Evolutionary conservation across 2,113 vertebrate species (phyloP).

Genomic region (Oncorhynchus keta): DNA sequence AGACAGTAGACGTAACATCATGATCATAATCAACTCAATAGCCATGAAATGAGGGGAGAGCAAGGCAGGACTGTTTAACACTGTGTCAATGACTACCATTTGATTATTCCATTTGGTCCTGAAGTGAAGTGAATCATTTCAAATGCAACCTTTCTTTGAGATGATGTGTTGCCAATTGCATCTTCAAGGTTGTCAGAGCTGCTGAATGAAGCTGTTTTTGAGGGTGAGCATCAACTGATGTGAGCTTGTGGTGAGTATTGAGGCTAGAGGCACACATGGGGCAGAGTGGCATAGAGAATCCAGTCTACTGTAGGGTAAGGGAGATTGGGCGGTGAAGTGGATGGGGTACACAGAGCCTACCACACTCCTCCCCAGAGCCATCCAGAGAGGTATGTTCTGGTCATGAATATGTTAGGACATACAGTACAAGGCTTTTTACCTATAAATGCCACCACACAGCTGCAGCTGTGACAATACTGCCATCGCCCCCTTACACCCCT

Average conservation of each 20-base stretch:
- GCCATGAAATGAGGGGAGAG: background rate
- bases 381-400: background rate
- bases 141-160: background rate
- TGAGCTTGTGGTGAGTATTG: background rate
- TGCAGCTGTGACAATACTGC: background rate
- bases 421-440: background rate
- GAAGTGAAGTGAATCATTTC: background rate
- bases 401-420: background rate
- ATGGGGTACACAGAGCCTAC: no score
- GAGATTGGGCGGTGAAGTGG: no score
- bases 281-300: background rate
- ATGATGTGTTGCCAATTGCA: background rate
- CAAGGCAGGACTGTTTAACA: background rate
- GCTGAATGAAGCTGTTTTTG: conserved; percentile 5
- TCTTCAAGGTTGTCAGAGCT: background rate
- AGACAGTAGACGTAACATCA: background rate
- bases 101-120: background rate
- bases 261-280: background rate
- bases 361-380: no score
- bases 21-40: background rate
- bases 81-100: background rate
- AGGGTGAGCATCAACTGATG: background rate
- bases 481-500: background rate
- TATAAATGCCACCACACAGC: background rate
- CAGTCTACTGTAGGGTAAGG: no score